Conservation (phyloP, 2,888 invertebrate species). For the Cistogaster globosa region DNA sequence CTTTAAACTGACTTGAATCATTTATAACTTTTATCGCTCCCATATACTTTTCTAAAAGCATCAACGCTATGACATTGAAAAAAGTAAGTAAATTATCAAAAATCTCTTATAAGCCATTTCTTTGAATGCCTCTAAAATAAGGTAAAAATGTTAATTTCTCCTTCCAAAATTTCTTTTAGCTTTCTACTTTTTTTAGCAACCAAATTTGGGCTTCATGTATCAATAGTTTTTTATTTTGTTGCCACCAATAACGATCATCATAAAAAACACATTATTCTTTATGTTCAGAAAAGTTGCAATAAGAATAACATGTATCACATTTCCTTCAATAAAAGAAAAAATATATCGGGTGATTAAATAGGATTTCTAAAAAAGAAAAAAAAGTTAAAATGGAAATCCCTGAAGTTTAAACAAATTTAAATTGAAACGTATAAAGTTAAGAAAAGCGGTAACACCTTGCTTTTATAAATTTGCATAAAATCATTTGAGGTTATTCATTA, state of each 20-base stretch:
- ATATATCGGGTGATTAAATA: too few species aligned
- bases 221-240: background rate
- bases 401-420: too few species aligned
- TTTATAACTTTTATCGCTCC: background rate
- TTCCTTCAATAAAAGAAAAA: too few species aligned
- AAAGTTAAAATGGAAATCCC: too few species aligned
- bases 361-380: too few species aligned
- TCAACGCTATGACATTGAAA: too few species aligned
- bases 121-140: slow-evolving; percentile 28
- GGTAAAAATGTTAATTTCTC: slow-evolving; percentile 22
- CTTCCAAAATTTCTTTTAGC: slow-evolving; percentile 23
- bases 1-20: slow-evolving; percentile 21
- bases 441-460: too few species aligned
- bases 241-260: slow-evolving; percentile 68
- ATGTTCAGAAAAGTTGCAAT: slow-evolving; percentile 43
- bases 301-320: too few species aligned
- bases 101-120: slow-evolving; percentile 45
- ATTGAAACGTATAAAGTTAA: too few species aligned
- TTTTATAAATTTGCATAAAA: too few species aligned
- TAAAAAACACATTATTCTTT: slow-evolving; percentile 74
- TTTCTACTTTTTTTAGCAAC: slow-evolving; percentile 5
- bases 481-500: too few species aligned
- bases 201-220: slow-evolving; percentile 44
- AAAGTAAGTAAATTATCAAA: background rate
- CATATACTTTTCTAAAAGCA: background rate